Percentiles rank a stretch among this genome's conserved stretches.
These are phyloP conservation scores for Parambassis ranga DNA, from an alignment of 2,797 vertebrate species.

Conservation along the genomic window DNA sequence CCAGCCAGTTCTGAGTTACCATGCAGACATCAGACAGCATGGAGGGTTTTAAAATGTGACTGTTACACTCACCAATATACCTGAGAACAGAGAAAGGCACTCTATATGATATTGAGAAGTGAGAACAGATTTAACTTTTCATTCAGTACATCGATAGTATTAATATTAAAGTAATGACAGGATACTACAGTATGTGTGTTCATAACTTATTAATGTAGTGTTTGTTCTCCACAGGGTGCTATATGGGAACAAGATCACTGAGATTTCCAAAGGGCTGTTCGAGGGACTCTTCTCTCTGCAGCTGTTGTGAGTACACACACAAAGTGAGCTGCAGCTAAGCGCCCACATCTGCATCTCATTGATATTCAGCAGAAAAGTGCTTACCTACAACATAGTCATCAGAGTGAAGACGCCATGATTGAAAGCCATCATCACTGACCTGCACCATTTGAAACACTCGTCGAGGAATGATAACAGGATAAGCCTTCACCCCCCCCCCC, in stretches of 20 bases:
- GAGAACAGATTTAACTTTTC: background rate
- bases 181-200: background rate
- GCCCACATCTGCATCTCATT: conserved; percentile 42
- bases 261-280: conserved; percentile 94
- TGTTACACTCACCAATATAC: too few relatives aligned
- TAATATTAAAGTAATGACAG: too few relatives aligned
- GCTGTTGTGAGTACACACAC: conserved; percentile 87
- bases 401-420: conserved; percentile 38
- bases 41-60: too few relatives aligned
- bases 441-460: conserved; percentile 40
- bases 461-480: conserved; percentile 36
- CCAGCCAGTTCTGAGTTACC: too few relatives aligned
- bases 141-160: background rate
- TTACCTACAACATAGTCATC: conserved; percentile 44
- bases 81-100: too few relatives aligned
- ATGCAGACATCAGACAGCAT: too few relatives aligned
- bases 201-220: conserved; percentile 17
- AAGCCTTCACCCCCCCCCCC: conserved; percentile 3
- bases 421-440: conserved; percentile 54
- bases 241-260: conserved; percentile 98
- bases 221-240: conserved; percentile 85
- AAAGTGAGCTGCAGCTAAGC: background rate
- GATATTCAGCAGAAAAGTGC: conserved; percentile 50
- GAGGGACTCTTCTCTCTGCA: conserved; percentile 96
- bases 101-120: background rate